Evolutionary conservation across 2,888 invertebrate species (phyloP).

Genomic region (Monoplex corrugatus): DNA sequence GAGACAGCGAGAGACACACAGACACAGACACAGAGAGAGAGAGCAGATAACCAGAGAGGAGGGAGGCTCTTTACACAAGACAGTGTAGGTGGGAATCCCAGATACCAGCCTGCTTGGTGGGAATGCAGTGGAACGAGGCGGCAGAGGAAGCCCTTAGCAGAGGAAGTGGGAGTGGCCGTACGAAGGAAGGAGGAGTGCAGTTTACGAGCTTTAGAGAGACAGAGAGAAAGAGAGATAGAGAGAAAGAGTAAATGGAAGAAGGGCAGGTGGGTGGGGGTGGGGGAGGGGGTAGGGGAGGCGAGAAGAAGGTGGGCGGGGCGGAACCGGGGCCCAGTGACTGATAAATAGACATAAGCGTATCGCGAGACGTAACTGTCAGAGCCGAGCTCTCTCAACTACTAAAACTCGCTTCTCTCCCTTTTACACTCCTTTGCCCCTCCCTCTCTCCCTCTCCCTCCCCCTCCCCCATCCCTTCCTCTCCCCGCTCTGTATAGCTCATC

Average conservation of each 20-base stretch:
- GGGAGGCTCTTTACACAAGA: too few relatives aligned
- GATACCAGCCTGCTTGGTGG: too few relatives aligned
- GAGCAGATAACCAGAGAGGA: too few relatives aligned
- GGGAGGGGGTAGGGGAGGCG: neutral
- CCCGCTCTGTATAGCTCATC: too few relatives aligned
- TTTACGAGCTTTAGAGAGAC: slow-evolving; percentile 27
- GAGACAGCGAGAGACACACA: too few relatives aligned
- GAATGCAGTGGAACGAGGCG: neutral
- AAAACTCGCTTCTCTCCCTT: neutral
- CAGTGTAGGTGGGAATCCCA: too few relatives aligned
- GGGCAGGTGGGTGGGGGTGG: neutral
- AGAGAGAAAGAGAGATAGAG: neutral
- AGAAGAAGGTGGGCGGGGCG: neutral
- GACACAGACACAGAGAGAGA: too few relatives aligned
- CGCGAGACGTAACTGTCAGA: neutral
- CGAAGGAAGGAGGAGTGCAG: slow-evolving; percentile 31
- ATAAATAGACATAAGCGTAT: slow-evolving; percentile 8
- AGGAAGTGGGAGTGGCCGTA: slow-evolving; percentile 10
- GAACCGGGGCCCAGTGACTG: neutral
- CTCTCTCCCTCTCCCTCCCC: neutral
- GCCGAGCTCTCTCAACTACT: too few relatives aligned
- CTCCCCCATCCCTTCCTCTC: neutral
- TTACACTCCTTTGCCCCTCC: too few relatives aligned
- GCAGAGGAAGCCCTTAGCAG: too few relatives aligned
- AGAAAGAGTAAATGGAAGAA: neutral